Conservation (phyloP, 1,140 invertebrate genomes). For the Pollicipes pollicipes region DNA sequence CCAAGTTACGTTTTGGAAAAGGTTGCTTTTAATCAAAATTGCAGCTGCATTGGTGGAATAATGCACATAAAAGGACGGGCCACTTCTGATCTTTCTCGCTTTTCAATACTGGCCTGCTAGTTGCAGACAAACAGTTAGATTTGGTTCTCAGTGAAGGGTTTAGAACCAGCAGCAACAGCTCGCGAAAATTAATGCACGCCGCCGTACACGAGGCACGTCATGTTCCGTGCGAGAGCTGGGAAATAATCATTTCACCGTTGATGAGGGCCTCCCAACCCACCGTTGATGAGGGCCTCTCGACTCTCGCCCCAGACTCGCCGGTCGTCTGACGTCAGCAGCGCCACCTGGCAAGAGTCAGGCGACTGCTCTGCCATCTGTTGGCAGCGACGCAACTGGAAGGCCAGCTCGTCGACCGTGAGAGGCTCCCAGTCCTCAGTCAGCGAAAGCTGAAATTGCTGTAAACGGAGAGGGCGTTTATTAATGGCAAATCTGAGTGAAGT, state of each 20-base stretch:
- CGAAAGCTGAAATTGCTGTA: conserved; percentile 24
- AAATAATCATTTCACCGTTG: neutral
- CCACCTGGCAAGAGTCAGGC: conserved; percentile 42
- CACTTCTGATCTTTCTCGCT: too few species aligned
- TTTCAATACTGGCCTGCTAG: neutral
- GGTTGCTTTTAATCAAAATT: too few species aligned
- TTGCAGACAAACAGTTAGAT: neutral
- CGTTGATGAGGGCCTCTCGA: conserved; percentile 48
- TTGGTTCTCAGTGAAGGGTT: neutral
- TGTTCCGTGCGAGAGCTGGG: too few species aligned
- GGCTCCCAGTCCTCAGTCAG: conserved; percentile 54
- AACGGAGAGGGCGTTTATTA: too few species aligned
- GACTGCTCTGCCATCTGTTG: conserved; percentile 43
- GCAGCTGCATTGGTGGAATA: too few species aligned
- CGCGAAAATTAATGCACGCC: too few species aligned
- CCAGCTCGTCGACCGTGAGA: conserved; percentile 51
- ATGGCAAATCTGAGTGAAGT: too few species aligned
- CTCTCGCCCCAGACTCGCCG: conserved; percentile 62
- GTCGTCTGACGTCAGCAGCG: conserved; percentile 62
- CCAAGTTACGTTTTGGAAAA: too few species aligned
- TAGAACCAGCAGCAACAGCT: too few species aligned
- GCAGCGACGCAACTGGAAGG: conserved; percentile 51
- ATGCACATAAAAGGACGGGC: too few species aligned
- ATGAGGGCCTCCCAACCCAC: conserved; percentile 30
- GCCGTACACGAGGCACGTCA: too few species aligned